phyloP scores from a whole-genome alignment of 2,113 vertebrate species.

The Stomatorhinus ivindoensis region DNA sequence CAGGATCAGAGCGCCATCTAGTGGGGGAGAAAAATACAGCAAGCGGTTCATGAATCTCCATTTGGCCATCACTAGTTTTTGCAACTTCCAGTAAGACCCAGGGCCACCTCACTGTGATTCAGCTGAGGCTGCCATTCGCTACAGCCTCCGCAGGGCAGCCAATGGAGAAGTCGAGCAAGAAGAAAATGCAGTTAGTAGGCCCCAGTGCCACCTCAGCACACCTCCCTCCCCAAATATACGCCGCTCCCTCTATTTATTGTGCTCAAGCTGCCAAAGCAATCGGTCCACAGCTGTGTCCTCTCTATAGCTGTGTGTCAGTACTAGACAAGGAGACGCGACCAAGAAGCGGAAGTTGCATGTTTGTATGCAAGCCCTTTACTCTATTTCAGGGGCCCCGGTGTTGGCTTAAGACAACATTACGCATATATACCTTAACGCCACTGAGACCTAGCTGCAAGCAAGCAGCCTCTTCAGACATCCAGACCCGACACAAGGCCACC shows the following conservation, averaged over 20 bases:
- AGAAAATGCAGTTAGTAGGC: conserved; percentile 50
- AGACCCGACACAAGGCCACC: not conserved
- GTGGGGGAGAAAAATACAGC: too few species aligned
- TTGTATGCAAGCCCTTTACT: not conserved
- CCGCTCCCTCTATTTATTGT: conserved; percentile 50
- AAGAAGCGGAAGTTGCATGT: conserved; percentile 24
- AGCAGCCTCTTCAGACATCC: not conserved
- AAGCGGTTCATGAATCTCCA: too few species aligned
- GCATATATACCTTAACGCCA: not conserved
- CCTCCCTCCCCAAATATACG: conserved; percentile 28
- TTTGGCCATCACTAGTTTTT: too few species aligned
- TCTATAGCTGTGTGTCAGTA: conserved; percentile 53
- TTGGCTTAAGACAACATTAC: not conserved
- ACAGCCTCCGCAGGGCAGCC: conserved; percentile 48
- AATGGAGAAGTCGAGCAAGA: conserved; percentile 37
- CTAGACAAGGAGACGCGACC: conserved; percentile 47
- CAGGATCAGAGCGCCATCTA: too few species aligned
- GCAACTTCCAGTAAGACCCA: not conserved
- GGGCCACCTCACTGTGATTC: conserved; percentile 46
- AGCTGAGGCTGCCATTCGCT: conserved; percentile 45
- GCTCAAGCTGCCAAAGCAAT: conserved; percentile 51
- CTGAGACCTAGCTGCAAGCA: too few species aligned
- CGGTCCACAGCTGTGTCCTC: conserved; percentile 53
- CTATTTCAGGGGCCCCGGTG: not conserved
- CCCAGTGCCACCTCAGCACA: conserved; percentile 34